phyloP scores from a whole-genome alignment of 2,797 vertebrate genomes.

The Adelosebastes latens region DNA sequence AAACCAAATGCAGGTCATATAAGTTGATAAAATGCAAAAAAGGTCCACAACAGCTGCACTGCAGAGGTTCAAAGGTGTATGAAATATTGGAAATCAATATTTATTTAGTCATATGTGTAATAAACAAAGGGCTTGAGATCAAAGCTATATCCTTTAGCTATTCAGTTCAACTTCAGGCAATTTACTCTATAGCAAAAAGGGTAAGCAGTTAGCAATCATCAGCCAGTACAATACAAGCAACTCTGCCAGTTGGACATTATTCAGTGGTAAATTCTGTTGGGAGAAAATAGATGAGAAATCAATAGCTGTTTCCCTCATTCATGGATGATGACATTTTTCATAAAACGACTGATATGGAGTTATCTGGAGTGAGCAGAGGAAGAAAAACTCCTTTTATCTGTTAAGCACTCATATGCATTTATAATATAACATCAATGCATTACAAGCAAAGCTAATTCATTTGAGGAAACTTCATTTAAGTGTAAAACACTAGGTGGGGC shows the following conservation, averaged over 20 bases:
- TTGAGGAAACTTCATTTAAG: not conserved
- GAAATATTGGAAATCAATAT: constrained; percentile 95
- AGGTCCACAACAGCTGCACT: constrained; percentile 56
- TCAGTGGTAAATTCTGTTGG: constrained; percentile 89
- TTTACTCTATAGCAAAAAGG: constrained; percentile 88
- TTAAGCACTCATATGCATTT: not conserved
- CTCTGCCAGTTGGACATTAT: constrained; percentile 86
- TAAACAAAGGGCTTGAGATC: constrained; percentile 92
- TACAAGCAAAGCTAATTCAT: not conserved
- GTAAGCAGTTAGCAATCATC: constrained; percentile 86
- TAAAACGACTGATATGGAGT: constrained; percentile 82
- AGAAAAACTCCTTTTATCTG: not conserved
- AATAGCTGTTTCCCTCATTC: constrained; percentile 93
- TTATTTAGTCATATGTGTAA: constrained; percentile 93
- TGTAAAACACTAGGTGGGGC: not conserved
- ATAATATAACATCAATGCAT: not conserved
- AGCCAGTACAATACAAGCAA: constrained; percentile 80
- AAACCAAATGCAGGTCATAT: constrained; percentile 82
- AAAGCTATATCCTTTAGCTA: constrained; percentile 89
- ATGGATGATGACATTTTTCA: constrained; percentile 89
- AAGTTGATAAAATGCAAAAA: constrained; percentile 87
- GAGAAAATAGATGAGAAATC: constrained; percentile 93
- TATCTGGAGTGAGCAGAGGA: constrained; percentile 5
- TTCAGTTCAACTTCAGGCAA: constrained; percentile 87
- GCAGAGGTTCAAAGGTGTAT: constrained; percentile 85